Base-by-base conservation (phyloP, 2,888 invertebrate genomes). In the Caenorhabditis sulstoni region DNA sequence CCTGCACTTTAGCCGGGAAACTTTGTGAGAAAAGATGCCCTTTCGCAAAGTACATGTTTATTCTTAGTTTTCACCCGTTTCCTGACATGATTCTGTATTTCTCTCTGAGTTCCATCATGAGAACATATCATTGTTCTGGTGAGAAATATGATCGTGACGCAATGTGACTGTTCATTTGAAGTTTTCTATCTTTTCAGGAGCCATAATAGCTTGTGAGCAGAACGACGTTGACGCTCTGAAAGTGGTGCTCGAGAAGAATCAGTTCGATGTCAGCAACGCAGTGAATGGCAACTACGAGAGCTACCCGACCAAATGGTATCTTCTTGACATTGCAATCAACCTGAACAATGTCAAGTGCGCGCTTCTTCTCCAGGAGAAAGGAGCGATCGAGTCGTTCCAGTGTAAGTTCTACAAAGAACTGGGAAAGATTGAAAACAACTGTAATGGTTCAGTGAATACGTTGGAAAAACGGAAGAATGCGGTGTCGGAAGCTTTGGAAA, bases 141-240 rank as follows among this genome's bases (percentile, higher is more conserved):
- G n/a, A 20, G 11, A 18, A 3, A 20, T 64, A 37, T 50, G 4
- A 29, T 29, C 7, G 29, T 29, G 3, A 5, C 29, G 29, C 7
- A 3, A 29, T 5, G 4, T 29, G 29, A 29, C 7, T 29, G 29
- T 29, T n/a, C n/a, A n/a, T n/a, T n/a, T n/a, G n/a, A n/a, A n/a
- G n/a, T 12, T 4, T 52, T 64, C 22, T 16, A 20, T 16, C 47
- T 35, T 66, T 83, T 52, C 61, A 87, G 87, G 87, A 11, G 87
- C 87, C 8, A 96, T 97, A 91, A 95, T 95, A 44, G 97, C 97
- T 7, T 95, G 97, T 44, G 97, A 97, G 92, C 95, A 96, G 92
- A 96, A 96, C 64, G 96, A 97, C 91, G 92, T 96, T 89, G 96
- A 96, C 89, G 95, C 95, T 90, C 95, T 96, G 9, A 93, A 94